Evolutionary conservation across 2,113 vertebrate species (phyloP).

Genomic region (Lanius ludovicianus): DNA sequence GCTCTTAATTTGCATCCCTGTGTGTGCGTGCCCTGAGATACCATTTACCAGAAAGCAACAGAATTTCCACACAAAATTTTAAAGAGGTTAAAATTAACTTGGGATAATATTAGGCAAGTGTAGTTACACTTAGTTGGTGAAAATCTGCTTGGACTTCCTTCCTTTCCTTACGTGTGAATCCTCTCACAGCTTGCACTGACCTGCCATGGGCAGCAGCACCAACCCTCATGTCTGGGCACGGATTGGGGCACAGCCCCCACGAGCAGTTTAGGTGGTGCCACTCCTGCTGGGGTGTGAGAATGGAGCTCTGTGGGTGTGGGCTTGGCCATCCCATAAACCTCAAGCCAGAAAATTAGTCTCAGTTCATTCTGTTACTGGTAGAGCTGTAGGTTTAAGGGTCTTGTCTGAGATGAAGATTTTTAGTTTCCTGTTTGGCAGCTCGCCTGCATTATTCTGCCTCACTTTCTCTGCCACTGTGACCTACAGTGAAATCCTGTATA

Average conservation of each 20-base stretch:
- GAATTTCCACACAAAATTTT: not conserved
- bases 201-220: accelerated
- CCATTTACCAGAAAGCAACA: not conserved
- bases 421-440: not conserved
- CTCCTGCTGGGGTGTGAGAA: not conserved
- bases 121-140: not conserved
- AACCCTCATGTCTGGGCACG: accelerated
- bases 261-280: not conserved
- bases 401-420: not conserved
- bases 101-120: not conserved
- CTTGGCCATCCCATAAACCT: not conserved
- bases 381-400: not conserved
- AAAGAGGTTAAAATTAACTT: not conserved
- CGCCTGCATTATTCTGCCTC: not conserved
- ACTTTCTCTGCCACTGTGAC: not conserved
- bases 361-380: not conserved
- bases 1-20: not conserved
- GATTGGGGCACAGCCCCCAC: not conserved
- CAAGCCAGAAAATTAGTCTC: not conserved
- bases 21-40: not conserved
- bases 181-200: not conserved
- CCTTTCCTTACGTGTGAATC: not conserved
- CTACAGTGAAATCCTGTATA: not conserved
- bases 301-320: not conserved
- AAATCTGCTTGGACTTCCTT: not conserved